Conservation (phyloP, 2,113 vertebrate species). For the Gobiocypris rarus region DNA sequence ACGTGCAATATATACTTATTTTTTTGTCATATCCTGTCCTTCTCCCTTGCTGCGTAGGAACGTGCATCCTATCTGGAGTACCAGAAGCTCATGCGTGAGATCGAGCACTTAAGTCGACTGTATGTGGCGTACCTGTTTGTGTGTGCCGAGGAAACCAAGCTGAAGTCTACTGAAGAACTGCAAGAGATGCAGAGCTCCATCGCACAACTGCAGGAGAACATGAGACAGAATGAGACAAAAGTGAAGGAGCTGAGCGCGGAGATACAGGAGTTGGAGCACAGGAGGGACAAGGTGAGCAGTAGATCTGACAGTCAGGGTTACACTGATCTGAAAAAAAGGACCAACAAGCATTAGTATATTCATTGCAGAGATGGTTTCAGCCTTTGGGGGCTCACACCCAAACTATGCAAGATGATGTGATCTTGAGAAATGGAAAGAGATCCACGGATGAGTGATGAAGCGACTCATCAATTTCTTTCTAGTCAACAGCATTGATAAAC, state of each 20-base stretch:
- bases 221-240: slow-evolving; percentile 79
- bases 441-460: no score
- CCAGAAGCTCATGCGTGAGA: slow-evolving; percentile 85
- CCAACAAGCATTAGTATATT: no score
- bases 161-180: slow-evolving; percentile 77
- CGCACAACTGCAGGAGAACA: slow-evolving; percentile 75
- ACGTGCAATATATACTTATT: not conserved
- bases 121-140: slow-evolving; percentile 88
- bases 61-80: slow-evolving; percentile 88
- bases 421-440: no score
- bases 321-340: no score
- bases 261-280: slow-evolving; percentile 83
- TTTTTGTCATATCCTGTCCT: not conserved
- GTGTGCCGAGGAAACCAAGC: slow-evolving; percentile 84
- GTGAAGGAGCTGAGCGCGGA: slow-evolving; percentile 79
- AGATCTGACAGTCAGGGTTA: not conserved
- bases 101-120: slow-evolving; percentile 85
- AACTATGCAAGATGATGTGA: no score
- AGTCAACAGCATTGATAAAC: no score
- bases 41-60: slow-evolving; percentile 74
- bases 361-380: no score
- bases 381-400: no score
- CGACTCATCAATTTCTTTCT: no score
- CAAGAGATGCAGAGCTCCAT: slow-evolving; percentile 81
- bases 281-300: slow-evolving; percentile 81